Percentiles rank a stretch among this genome's conserved stretches.
Conservation (phyloP, 2,113 vertebrate genomes). For the Capreolus pygargus region DNA sequence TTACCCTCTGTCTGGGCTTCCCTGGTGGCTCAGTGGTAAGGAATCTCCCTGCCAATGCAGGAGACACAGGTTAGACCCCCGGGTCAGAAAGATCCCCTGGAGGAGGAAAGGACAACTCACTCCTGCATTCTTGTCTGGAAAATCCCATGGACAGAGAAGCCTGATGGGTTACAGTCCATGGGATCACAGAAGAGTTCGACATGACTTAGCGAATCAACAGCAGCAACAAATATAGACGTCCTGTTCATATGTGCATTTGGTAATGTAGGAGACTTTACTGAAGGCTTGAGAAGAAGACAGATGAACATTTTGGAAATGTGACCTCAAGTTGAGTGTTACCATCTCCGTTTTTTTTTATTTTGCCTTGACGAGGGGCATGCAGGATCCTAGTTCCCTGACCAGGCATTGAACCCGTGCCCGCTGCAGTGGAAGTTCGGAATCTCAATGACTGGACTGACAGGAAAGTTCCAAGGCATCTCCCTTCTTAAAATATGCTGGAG, state of each 20-base stretch:
- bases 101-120: background rate
- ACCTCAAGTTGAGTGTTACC: background rate
- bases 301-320: background rate
- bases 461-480: background rate
- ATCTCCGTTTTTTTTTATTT: background rate
- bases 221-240: background rate
- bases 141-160: background rate
- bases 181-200: background rate
- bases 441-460: background rate
- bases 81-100: background rate
- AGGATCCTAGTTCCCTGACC: background rate
- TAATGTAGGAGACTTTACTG: background rate
- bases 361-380: background rate
- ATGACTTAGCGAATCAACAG: rapidly evolving
- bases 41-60: background rate
- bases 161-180: background rate
- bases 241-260: background rate
- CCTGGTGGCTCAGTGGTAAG: background rate
- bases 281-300: background rate
- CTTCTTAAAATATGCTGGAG: background rate
- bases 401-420: rapidly evolving
- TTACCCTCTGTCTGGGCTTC: background rate
- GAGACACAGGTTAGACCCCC: background rate
- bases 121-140: background rate
- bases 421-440: background rate